Evolutionary conservation across 2,113 vertebrate species (phyloP).

Genomic region (Melanerpes formicivorus): DNA sequence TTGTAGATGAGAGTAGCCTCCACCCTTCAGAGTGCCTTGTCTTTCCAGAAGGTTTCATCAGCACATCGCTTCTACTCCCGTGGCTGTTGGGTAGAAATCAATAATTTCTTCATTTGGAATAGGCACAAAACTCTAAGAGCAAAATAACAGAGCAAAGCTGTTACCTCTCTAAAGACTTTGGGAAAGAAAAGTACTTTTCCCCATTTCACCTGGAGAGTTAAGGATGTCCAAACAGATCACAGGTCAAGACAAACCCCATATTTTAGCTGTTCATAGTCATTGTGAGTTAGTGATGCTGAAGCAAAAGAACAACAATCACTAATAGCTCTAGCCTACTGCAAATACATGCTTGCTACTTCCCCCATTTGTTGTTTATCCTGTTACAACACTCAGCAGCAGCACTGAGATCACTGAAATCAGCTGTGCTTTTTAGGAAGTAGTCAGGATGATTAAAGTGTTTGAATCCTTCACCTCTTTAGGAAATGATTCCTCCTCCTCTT

Average conservation of each 20-base stretch:
- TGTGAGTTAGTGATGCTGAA: not conserved
- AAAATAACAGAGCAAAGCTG: not conserved
- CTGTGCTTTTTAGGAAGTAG: rapidly evolving
- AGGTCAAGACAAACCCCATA: not conserved
- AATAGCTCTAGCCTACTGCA: not conserved
- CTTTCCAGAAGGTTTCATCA: not conserved
- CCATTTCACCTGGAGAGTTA: not conserved
- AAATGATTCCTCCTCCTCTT: constrained; percentile 55
- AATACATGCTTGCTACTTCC: not conserved
- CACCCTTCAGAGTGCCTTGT: not conserved
- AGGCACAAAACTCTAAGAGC: not conserved
- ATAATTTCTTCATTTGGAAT: not conserved
- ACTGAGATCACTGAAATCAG: not conserved
- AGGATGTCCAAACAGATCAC: not conserved
- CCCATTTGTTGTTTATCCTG: not conserved
- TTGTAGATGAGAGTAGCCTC: not conserved
- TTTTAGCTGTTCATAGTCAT: not conserved
- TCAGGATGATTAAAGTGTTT: not conserved
- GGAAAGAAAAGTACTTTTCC: not conserved
- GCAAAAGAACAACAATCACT: not conserved
- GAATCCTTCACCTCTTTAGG: constrained; percentile 70
- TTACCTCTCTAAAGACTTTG: not conserved
- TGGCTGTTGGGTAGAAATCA: too few relatives aligned
- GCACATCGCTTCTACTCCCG: not conserved
- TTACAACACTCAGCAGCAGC: not conserved